phyloP scores from a whole-genome alignment of 2,797 vertebrate genomes.

The Tarsius wallacei region DNA sequence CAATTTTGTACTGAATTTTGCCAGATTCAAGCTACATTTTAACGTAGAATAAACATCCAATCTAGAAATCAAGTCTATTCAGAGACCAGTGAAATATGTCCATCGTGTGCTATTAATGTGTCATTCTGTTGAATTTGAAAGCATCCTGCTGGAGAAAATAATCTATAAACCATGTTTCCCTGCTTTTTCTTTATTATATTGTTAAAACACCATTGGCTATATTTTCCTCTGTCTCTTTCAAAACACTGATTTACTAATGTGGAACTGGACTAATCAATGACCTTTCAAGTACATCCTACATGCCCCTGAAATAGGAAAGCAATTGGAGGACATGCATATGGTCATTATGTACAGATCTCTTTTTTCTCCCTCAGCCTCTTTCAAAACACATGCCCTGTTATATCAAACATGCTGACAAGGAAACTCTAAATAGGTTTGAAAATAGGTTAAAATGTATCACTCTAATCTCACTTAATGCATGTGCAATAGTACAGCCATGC shows the following conservation, averaged over 20 bases:
- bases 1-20: conserved; percentile 66
- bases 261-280: conserved; percentile 80
- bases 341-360: conserved; percentile 79
- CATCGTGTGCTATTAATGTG: conserved; percentile 74
- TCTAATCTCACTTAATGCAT: conserved; percentile 79
- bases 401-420: conserved; percentile 75
- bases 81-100: conserved; percentile 74
- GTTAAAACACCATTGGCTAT: conserved; percentile 70
- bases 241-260: conserved; percentile 80
- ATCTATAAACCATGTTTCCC: conserved; percentile 75
- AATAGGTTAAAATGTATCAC: conserved; percentile 73
- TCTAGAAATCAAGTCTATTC: conserved; percentile 78
- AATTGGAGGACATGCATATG: conserved; percentile 76
- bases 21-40: conserved; percentile 71
- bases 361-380: conserved; percentile 71
- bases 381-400: conserved; percentile 78
- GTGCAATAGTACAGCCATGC: not conserved
- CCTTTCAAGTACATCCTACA: conserved; percentile 80
- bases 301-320: conserved; percentile 81
- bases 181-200: conserved; percentile 79
- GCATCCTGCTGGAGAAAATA: conserved; percentile 76
- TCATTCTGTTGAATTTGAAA: conserved; percentile 80
- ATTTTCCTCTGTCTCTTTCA: conserved; percentile 79
- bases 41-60: conserved; percentile 61
- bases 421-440: conserved; percentile 79